Evolutionary conservation across 2,113 vertebrate species (phyloP).

Genomic region (Centropristis striata): DNA sequence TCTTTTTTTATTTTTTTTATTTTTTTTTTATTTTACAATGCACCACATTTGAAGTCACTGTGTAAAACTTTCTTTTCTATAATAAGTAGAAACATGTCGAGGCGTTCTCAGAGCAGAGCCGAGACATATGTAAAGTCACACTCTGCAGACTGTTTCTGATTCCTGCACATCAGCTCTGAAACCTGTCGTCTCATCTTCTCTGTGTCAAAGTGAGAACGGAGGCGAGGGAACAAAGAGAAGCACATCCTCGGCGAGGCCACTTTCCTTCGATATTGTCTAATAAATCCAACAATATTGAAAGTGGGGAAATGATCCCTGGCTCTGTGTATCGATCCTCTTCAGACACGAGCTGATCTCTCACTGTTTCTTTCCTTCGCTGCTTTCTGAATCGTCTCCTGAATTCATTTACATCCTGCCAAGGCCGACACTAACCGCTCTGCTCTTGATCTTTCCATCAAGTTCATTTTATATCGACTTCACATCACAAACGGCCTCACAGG

Average conservation of each 20-base stretch:
- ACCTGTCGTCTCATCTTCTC: too few relatives aligned
- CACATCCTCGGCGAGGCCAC: not conserved
- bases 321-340: slow-evolving; percentile 10
- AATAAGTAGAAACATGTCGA: too few relatives aligned
- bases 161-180: too few relatives aligned
- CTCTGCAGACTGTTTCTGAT: too few relatives aligned
- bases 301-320: slow-evolving; percentile 8
- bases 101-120: too few relatives aligned
- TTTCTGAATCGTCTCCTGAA: slow-evolving; percentile 10
- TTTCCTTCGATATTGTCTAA: not conserved
- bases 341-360: slow-evolving; percentile 14
- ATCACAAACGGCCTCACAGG: slow-evolving; percentile 2
- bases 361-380: slow-evolving; percentile 6
- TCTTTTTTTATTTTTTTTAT: too few relatives aligned
- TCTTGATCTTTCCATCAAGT: slow-evolving; percentile 13
- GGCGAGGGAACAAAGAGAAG: not conserved
- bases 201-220: too few relatives aligned
- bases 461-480: not conserved
- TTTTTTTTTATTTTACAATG: too few relatives aligned
- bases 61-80: too few relatives aligned
- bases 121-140: too few relatives aligned
- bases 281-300: not conserved
- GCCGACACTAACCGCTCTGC: not conserved
- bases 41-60: too few relatives aligned
- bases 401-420: not conserved